Conservation (phyloP, 2,797 vertebrate genomes). For the Lepus townsendii region DNA sequence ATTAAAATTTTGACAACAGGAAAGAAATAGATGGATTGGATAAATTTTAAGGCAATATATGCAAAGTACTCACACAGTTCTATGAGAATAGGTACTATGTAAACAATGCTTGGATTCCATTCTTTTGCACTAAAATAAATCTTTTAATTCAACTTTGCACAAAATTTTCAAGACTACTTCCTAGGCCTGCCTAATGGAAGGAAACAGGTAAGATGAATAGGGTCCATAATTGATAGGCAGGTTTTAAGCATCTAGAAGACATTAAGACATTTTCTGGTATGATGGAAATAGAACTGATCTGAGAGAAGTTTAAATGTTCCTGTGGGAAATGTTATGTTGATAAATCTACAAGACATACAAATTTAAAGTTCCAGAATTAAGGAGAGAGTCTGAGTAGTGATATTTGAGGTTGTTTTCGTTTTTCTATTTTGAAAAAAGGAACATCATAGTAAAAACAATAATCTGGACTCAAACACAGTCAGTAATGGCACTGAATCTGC, state of each 20-base stretch:
- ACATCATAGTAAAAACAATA: neutral
- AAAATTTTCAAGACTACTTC: too few relatives aligned
- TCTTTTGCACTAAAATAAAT: too few relatives aligned
- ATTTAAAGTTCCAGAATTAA: neutral
- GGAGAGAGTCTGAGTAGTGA: neutral
- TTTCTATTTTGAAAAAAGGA: neutral
- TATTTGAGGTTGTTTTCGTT: neutral
- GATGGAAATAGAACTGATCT: neutral
- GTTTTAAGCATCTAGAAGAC: neutral
- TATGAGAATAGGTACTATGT: too few relatives aligned
- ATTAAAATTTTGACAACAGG: neutral
- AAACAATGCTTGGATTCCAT: too few relatives aligned
- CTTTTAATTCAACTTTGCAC: too few relatives aligned
- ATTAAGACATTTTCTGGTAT: neutral
- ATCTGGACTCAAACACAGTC: neutral
- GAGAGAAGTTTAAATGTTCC: neutral
- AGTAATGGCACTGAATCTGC: neutral
- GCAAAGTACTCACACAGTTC: too few relatives aligned
- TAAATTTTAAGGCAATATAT: neutral
- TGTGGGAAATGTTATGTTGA: neutral
- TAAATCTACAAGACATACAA: neutral
- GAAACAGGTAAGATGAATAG: neutral
- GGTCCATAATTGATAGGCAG: too few relatives aligned
- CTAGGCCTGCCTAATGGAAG: neutral
- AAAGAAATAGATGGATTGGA: neutral